phyloP scores from a whole-genome alignment of 2,113 vertebrate genomes.

The Gymnogyps californianus region DNA sequence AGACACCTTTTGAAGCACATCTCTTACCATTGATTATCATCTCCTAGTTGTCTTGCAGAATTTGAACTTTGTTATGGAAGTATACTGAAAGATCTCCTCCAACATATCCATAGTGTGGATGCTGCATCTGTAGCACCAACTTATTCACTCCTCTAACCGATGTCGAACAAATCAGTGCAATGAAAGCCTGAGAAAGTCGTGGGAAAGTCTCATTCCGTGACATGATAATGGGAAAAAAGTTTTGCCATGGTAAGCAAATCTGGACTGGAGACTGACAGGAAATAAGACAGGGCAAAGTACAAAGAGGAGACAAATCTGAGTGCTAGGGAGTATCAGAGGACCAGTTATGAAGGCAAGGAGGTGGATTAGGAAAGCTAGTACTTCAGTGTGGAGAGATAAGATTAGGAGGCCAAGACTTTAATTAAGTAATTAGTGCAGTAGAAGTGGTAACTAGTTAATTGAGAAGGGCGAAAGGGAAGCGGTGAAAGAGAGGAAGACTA shows the following conservation, averaged over 20 bases:
- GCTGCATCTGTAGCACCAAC: background rate
- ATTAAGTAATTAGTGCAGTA: background rate
- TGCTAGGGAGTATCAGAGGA: background rate
- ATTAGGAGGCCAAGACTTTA: background rate
- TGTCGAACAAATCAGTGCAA: background rate
- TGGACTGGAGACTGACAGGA: background rate
- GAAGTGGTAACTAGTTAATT: background rate
- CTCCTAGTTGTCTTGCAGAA: background rate
- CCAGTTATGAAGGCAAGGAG: background rate
- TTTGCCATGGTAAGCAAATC: background rate
- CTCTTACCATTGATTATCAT: background rate
- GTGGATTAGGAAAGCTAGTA: background rate
- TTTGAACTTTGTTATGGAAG: background rate
- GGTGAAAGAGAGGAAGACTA: background rate
- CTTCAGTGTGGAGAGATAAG: background rate
- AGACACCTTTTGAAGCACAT: background rate
- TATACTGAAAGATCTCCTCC: background rate
- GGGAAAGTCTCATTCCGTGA: background rate
- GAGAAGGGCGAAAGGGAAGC: background rate
- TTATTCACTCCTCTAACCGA: background rate
- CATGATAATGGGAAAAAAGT: background rate
- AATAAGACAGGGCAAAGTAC: background rate
- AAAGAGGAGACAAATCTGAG: background rate
- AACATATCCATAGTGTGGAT: background rate
- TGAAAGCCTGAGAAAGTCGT: background rate